These are phyloP conservation scores for Didymodactylos carnosus DNA, from an alignment of 2,888 invertebrate species.

Conservation along the genomic window DNA sequence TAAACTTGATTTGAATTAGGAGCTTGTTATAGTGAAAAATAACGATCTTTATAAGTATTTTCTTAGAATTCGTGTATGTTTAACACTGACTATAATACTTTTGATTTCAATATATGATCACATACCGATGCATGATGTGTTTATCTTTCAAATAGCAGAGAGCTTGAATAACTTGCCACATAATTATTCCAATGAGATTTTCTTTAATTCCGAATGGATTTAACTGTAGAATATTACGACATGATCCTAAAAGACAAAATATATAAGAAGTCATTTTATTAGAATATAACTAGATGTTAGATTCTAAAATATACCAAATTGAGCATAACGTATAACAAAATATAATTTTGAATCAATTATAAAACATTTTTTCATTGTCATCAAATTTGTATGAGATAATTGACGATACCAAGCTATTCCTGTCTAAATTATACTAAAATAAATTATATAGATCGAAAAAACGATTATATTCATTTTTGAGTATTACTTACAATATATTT, in stretches of 20 bases:
- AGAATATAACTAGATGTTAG: background rate
- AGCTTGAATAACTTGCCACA: slow-evolving; percentile 56
- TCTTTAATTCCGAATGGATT: slow-evolving; percentile 50
- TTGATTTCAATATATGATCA: too few species aligned
- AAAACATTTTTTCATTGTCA: background rate
- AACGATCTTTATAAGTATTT: too few species aligned
- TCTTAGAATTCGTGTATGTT: too few species aligned
- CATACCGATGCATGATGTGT: slow-evolving; percentile 61
- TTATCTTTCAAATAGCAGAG: slow-evolving; percentile 63
- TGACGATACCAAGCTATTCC: background rate
- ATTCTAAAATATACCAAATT: background rate
- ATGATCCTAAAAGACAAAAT: background rate
- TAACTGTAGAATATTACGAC: background rate
- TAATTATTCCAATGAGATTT: slow-evolving; percentile 54
- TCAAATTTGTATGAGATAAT: background rate
- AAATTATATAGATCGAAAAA: too few species aligned
- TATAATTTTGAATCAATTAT: background rate
- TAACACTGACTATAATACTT: too few species aligned
- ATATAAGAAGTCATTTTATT: background rate
- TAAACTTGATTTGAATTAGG: too few species aligned
- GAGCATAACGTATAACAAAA: background rate
- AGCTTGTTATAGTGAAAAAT: too few species aligned
- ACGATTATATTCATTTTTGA: background rate
- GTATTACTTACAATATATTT: background rate
- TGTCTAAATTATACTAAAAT: background rate